Conservation (phyloP, 2,113 vertebrate species). For the Meleagris gallopavo region DNA sequence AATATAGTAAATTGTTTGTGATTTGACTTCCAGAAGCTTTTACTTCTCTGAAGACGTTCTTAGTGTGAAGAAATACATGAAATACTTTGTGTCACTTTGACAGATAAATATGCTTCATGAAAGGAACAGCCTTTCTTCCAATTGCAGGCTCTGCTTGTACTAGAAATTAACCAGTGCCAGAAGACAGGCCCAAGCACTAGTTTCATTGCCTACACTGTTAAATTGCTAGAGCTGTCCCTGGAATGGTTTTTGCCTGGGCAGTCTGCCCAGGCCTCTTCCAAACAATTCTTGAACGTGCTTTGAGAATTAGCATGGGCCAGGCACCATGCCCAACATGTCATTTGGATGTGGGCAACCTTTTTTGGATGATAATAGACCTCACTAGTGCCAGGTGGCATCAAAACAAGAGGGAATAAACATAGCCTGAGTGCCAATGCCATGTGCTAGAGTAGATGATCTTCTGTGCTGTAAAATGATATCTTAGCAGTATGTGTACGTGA, state of each 20-base stretch:
- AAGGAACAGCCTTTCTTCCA: not conserved
- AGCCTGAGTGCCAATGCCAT: slow-evolving; percentile 1
- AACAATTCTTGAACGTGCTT: slow-evolving; percentile 44
- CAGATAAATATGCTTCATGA: not conserved
- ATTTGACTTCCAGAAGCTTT: not conserved
- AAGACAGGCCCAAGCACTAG: not conserved
- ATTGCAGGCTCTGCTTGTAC: not conserved
- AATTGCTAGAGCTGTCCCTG: slow-evolving; percentile 26
- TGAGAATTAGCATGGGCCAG: slow-evolving; percentile 50
- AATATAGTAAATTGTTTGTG: not conserved
- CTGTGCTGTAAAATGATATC: not conserved
- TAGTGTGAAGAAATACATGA: not conserved
- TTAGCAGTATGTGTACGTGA: not conserved
- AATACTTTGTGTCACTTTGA: not conserved
- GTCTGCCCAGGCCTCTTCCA: slow-evolving; percentile 9
- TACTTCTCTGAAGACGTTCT: not conserved
- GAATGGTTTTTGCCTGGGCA: slow-evolving; percentile 35
- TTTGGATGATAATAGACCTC: slow-evolving; percentile 64
- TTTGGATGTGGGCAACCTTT: slow-evolving; percentile 49
- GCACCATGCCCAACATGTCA: slow-evolving; percentile 44
- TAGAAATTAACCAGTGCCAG: not conserved
- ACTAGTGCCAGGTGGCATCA: slow-evolving; percentile 35
- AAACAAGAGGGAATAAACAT: slow-evolving; percentile 30
- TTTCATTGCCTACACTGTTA: slow-evolving; percentile 27
- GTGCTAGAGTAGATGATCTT: not conserved